Evolutionary conservation across 2,797 vertebrate species (phyloP).

Genomic region (Takifugu rubripes): DNA sequence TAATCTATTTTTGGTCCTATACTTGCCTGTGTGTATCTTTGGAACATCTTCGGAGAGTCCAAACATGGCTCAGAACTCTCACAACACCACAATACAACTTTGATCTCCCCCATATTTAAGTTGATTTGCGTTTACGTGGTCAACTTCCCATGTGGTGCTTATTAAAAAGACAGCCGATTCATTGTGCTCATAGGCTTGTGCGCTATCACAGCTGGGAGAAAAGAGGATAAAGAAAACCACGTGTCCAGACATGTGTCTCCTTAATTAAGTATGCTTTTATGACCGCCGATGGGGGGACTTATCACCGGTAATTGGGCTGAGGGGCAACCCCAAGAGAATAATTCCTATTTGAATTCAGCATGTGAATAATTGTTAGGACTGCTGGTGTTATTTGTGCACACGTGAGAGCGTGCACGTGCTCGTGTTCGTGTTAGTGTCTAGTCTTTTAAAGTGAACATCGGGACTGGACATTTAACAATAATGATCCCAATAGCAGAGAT

Average conservation of each 20-base stretch:
- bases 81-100: constrained; percentile 7
- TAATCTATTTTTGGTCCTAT: constrained; percentile 26
- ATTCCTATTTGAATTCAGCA: constrained; percentile 19
- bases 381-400: constrained; percentile 3
- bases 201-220: constrained; percentile 44
- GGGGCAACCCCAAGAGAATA: constrained; percentile 43
- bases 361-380: background rate
- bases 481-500: constrained; percentile 3
- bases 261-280: constrained; percentile 6
- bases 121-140: constrained; percentile 39
- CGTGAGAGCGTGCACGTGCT: background rate
- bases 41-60: constrained; percentile 15
- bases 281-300: constrained; percentile 30
- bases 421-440: constrained; percentile 1
- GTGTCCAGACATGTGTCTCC: constrained; percentile 12
- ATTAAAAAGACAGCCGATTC: constrained; percentile 56
- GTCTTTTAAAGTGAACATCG: constrained; percentile 10
- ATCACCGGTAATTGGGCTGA: constrained; percentile 56
- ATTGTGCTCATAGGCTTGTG: constrained; percentile 43
- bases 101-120: constrained; percentile 31
- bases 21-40: constrained; percentile 10
- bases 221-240: constrained; percentile 46
- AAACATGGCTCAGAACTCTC: constrained; percentile 13
- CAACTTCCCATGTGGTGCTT: constrained; percentile 45
- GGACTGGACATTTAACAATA: constrained; percentile 16